Conservation (phyloP, 37 sponge, comb jelly and placozoan species). For the Axinella damicornis region DNA sequence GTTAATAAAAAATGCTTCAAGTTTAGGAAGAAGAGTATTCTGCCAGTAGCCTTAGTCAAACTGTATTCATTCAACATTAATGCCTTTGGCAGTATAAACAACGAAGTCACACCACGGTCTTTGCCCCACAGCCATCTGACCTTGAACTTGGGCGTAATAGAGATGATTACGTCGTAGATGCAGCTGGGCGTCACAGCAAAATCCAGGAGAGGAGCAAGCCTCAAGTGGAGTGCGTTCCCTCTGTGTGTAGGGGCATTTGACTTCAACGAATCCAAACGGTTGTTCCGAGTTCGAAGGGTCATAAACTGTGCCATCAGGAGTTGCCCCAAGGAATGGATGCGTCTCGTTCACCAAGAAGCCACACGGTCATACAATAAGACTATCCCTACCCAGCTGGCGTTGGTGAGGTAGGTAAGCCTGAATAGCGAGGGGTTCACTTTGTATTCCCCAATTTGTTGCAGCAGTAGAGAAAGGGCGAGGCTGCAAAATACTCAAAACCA, state of each 20-base stretch:
- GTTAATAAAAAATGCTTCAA: constrained; percentile 45
- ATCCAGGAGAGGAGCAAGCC: constrained; percentile 22
- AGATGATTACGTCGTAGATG: constrained; percentile 25
- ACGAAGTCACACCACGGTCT: constrained; percentile 74
- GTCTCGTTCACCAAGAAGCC: no score
- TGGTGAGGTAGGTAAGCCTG: no score
- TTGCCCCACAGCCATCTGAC: constrained; percentile 56
- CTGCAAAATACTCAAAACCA: constrained; percentile 53
- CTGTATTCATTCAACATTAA: constrained; percentile 37
- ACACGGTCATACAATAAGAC: no score
- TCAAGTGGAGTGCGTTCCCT: constrained; percentile 25
- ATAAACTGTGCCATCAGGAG: constrained; percentile 66
- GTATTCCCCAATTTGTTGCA: constrained; percentile 57
- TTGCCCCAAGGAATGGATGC: no score
- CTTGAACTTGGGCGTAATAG: constrained; percentile 62
- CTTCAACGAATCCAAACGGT: constrained; percentile 62
- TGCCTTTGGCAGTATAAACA: constrained; percentile 40
- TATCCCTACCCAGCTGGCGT: no score
- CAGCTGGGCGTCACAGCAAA: constrained; percentile 16
- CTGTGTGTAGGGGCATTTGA: constrained; percentile 58
- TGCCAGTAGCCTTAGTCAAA: constrained; percentile 43
- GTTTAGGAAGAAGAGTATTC: constrained; percentile 24
- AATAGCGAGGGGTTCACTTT: neutral
- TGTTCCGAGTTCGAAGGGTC: constrained; percentile 45
- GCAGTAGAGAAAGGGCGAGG: constrained; percentile 31